Evolutionary conservation across 2,888 invertebrate genomes (phyloP), one percentile per base, ranked within the genome.

Genomic region (Osmoderma eremita): DNA sequence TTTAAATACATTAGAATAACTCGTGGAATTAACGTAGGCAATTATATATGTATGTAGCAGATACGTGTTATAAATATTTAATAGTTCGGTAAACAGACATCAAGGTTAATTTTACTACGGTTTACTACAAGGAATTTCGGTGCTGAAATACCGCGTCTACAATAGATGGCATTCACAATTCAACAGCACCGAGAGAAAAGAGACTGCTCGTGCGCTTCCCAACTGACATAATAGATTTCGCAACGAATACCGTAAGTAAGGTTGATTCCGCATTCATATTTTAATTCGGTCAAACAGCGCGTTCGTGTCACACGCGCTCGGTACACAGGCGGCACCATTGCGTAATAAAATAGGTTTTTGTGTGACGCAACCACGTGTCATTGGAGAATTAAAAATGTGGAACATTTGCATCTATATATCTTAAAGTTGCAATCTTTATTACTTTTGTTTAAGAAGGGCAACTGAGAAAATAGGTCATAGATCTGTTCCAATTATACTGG

Each of bases 31-130:
- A 53, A 53, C 10, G 38, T 17, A 38, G 22, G 24, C 58, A 61
- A 45, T 61, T 61, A 61, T 24, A 61, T 22, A 61, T 61, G 50
- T 22, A 61, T 61, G 45, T 45, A 45, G 45, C 24, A 48, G 30
- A 45, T 45, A 45, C 30, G 12, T 12, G 45, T 17, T 61, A 61
- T 61, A 61, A 61, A 61, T 61, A 61, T 61, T 61, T 61, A 61
- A 45, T 61, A 61, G 58, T 48, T 61, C 58, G 30, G 58, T 61
- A 61, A 61, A 61, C 58, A 61, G 17, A 61, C 17, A 61, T 45
- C 58, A 61, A 61, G 58, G 58, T 61, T 61, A 61, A 61, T 61
- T 61, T 61, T 61, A 61, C 58, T 61, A 61, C 58, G 22, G 58
- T 61, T 61, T 61, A 61, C 58, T 61, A 61, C 30, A 30, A 30